Conservation (phyloP, 1,140 invertebrate genomes). For the Drosophila rhopaloa region DNA sequence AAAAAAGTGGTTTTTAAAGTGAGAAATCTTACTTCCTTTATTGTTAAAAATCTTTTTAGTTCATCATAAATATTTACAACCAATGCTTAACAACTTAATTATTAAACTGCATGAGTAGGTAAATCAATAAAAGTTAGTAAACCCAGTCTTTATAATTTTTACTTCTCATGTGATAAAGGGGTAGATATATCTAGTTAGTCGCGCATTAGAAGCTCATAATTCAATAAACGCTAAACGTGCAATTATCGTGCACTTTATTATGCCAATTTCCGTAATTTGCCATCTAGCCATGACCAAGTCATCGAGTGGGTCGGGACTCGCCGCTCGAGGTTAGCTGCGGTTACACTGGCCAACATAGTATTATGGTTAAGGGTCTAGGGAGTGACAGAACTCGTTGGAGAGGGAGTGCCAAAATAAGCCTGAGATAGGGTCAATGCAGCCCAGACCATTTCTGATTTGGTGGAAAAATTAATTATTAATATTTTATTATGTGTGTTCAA, state of each 20-base stretch:
- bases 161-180: not conserved
- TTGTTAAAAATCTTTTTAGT: too few relatives aligned
- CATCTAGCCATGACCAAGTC: constrained; percentile 67
- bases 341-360: constrained; percentile 46
- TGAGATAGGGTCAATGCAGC: not conserved
- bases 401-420: not conserved
- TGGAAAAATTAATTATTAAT: too few relatives aligned
- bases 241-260: constrained; percentile 84
- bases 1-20: too few relatives aligned
- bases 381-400: not conserved
- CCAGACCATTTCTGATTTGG: not conserved
- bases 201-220: constrained; percentile 82
- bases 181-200: constrained; percentile 38
- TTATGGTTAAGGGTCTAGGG: not conserved
- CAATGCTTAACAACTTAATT: too few relatives aligned
- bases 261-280: constrained; percentile 78
- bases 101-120: too few relatives aligned
- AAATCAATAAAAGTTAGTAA: too few relatives aligned
- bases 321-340: constrained; percentile 64
- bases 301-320: constrained; percentile 37
- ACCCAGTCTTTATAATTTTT: too few relatives aligned
- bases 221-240: constrained; percentile 81
- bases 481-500: not conserved
- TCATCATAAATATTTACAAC: too few relatives aligned
- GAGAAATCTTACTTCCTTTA: too few relatives aligned